A percentile compares a stretch with the other conserved stretches of the same genome.
These are phyloP conservation scores for Perca schrenkii DNA, from an alignment of 2,113 vertebrate species.

Conservation along the genomic window DNA sequence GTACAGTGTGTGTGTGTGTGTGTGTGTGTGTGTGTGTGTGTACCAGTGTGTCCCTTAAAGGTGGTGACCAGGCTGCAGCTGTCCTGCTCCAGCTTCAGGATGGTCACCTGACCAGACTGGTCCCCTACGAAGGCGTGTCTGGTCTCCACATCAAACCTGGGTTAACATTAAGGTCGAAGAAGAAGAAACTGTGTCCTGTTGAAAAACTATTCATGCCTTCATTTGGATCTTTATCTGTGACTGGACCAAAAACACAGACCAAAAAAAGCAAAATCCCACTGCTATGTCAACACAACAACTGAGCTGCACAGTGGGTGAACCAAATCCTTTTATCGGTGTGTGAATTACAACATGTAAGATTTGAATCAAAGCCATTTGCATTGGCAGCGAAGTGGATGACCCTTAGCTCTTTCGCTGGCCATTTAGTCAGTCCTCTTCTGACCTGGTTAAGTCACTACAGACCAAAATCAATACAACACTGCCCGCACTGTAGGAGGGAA, in stretches of 20 bases:
- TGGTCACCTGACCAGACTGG: slow-evolving; percentile 98
- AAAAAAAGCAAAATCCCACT: not conserved
- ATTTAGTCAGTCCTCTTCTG: slow-evolving; percentile 28
- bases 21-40: slow-evolving; percentile 16
- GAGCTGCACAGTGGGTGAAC: no score
- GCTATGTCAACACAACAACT: not conserved
- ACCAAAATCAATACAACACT: slow-evolving; percentile 19
- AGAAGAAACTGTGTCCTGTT: not conserved
- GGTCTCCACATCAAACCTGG: slow-evolving; percentile 97
- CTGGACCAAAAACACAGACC: not conserved
- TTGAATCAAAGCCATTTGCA: not conserved
- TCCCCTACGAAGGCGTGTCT: slow-evolving; percentile 97
- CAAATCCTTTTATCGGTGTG: not conserved
- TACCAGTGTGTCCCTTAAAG: slow-evolving; percentile 98
- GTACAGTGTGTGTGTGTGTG: not conserved
- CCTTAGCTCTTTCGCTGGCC: not conserved
- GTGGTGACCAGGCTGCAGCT: slow-evolving; percentile 95
- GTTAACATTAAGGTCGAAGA: slow-evolving; percentile 79
- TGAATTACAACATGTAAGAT: not conserved
- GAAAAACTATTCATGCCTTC: not conserved
- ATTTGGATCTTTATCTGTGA: not conserved
- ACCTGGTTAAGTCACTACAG: slow-evolving; percentile 47
- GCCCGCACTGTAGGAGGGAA: not conserved
- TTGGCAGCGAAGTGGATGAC: slow-evolving; percentile 2
- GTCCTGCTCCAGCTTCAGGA: slow-evolving; percentile 97